Percentiles rank a stretch among this genome's conserved stretches.
phyloP scores from a whole-genome alignment of 2,113 vertebrate species.

The Camelus dromedarius region DNA sequence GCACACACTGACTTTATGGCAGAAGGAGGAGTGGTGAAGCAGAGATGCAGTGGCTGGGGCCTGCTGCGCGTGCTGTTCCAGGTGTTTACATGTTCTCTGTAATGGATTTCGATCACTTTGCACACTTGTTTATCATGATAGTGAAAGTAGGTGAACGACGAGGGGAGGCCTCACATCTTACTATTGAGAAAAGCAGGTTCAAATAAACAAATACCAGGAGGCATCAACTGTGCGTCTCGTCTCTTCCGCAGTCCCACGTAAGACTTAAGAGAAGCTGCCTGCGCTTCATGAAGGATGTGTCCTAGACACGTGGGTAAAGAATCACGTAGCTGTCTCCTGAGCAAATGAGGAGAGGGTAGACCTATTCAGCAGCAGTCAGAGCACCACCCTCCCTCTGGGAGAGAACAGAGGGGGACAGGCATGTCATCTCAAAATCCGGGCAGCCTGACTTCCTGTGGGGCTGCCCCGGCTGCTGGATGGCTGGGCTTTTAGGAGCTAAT shows the following conservation, averaged over 20 bases:
- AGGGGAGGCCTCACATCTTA: background rate
- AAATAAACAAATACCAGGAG: background rate
- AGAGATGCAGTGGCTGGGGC: too few species aligned
- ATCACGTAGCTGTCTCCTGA: rapidly evolving
- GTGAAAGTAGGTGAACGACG: background rate
- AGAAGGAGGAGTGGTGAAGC: background rate
- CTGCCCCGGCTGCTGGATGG: background rate
- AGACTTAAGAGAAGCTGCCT: too few species aligned
- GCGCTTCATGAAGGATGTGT: rapidly evolving
- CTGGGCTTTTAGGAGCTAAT: background rate
- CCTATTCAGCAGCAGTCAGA: rapidly evolving
- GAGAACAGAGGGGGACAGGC: too few species aligned
- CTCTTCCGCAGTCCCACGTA: rapidly evolving
- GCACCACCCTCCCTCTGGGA: rapidly evolving
- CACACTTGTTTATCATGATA: background rate
- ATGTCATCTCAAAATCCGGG: rapidly evolving
- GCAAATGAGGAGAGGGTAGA: background rate
- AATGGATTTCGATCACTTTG: background rate
- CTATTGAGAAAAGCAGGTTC: background rate
- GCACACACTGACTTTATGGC: background rate
- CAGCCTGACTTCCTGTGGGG: background rate
- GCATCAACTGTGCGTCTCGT: background rate
- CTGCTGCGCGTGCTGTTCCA: rapidly evolving
- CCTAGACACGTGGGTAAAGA: background rate
- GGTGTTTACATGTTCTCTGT: background rate